Percentiles rank a stretch among this genome's conserved stretches.
phyloP scores from a whole-genome alignment of 2,113 vertebrate species.

The Vidua macroura region DNA sequence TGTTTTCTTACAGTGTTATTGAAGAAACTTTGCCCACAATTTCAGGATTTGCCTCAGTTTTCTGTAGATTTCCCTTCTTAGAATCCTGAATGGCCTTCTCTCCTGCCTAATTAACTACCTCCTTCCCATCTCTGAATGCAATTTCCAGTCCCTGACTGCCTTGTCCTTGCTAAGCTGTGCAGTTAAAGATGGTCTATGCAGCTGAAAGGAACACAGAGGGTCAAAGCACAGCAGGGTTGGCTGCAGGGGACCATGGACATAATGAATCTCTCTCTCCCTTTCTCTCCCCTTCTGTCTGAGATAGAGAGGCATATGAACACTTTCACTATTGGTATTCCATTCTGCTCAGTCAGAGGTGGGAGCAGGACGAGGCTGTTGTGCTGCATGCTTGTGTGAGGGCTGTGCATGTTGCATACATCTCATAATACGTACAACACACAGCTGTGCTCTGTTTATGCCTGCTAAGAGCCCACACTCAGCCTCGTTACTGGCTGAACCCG shows the following conservation, averaged over 20 bases:
- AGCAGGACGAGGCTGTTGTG: background rate
- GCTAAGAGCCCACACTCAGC: background rate
- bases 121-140: background rate
- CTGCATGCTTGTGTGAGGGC: background rate
- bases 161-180: background rate
- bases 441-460: background rate
- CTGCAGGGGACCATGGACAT: background rate
- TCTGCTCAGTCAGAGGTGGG: background rate
- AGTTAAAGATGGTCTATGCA: background rate
- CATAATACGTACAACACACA: fast-evolving
- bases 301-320: background rate
- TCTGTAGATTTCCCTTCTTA: background rate
- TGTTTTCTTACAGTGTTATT: background rate
- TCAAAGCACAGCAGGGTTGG: background rate
- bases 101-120: background rate
- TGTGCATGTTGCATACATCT: no score
- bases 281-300: background rate
- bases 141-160: background rate
- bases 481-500: fast-evolving
- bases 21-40: background rate
- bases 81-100: background rate
- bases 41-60: background rate
- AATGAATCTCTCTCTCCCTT: no score
- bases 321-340: background rate
- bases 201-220: background rate